phyloP scores from a whole-genome alignment of 35 echinoderm and acorn worm species.

The Ophiothrix spiculata region DNA sequence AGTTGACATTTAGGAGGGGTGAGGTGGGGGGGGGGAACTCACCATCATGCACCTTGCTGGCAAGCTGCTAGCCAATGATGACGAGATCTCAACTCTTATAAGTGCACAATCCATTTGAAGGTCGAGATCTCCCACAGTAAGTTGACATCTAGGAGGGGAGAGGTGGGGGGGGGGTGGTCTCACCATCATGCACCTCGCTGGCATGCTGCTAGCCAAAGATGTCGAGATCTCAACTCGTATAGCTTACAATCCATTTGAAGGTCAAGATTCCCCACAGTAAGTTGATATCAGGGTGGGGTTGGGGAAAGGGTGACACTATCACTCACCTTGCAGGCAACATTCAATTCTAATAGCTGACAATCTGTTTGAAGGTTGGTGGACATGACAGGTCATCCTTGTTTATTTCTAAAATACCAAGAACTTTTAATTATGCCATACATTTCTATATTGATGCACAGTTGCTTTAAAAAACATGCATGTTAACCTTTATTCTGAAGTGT shows the following conservation, averaged over 20 bases:
- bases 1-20: not conserved
- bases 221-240: slow-evolving; percentile 16
- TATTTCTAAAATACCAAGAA: too few species aligned
- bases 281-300: not conserved
- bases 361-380: not conserved
- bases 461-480: too few species aligned
- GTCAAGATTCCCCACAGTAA: not conserved
- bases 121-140: not conserved
- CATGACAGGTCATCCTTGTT: too few species aligned
- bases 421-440: too few species aligned
- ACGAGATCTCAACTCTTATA: slow-evolving; percentile 8
- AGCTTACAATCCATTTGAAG: not conserved
- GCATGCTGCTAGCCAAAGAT: slow-evolving; percentile 82
- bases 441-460: too few species aligned
- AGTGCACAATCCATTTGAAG: not conserved
- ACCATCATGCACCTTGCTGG: slow-evolving; percentile 39
- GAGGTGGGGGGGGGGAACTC: not conserved
- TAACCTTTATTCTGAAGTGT: too few species aligned
- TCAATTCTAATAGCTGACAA: not conserved
- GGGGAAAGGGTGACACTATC: too few species aligned
- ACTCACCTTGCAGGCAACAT: slow-evolving; percentile 83
- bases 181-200: slow-evolving; percentile 33
- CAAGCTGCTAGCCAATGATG: slow-evolving; percentile 82
- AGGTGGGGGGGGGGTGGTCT: not conserved
- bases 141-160: not conserved